Evolutionary conservation across 2,797 vertebrate species (phyloP), one percentile per base, ranked within the genome.

Genomic region (Rhyacichthys aspro): DNA sequence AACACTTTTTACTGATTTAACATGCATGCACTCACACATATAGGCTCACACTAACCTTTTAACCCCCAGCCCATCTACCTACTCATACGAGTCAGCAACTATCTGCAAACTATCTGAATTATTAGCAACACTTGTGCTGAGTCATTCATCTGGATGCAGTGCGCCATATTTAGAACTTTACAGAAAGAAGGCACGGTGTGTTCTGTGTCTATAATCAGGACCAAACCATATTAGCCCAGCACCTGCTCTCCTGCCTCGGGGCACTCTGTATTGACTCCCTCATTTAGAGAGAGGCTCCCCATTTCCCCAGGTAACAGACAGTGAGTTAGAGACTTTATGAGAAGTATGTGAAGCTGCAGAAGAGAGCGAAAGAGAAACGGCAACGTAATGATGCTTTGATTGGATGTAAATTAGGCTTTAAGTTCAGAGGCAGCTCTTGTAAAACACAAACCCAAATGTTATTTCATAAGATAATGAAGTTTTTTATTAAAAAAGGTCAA

Each of bases 211-310:
- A 53, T 78, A 72, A 80, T 76, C 47, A 55, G 45, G 58, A 44
- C 50, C 67, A 63, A 81, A 53, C 63, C 66, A 60, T 76, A 74
- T 79, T 74, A 77, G 60, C 57, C 60, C 41, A 55, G 65, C 16
- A 66, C 41, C 55, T 74, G 66, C 52, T 65, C 54, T 45, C 55
- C 55, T 71, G 17, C 76, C 78, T 69, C n/a, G 33, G 61, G 74
- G 55, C 66, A 47, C 54, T 60, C 52, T 53, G 52, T 82, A 79
- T 83, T 82, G 83, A 87, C 70, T 78, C 67, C 33, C 59, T 83
- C 70, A 74, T 83, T 79, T 81, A 71, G 69, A 84, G 45, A 69
- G 50, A 77, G 78, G 65, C 72, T 66, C 43, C 73, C 16, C 56
- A 48, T 69, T 81, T 83, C 56, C 68, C 36, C 59, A 72, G 63